Base-by-base conservation (phyloP, 2,797 vertebrate species). In the Harpagifer antarcticus region DNA sequence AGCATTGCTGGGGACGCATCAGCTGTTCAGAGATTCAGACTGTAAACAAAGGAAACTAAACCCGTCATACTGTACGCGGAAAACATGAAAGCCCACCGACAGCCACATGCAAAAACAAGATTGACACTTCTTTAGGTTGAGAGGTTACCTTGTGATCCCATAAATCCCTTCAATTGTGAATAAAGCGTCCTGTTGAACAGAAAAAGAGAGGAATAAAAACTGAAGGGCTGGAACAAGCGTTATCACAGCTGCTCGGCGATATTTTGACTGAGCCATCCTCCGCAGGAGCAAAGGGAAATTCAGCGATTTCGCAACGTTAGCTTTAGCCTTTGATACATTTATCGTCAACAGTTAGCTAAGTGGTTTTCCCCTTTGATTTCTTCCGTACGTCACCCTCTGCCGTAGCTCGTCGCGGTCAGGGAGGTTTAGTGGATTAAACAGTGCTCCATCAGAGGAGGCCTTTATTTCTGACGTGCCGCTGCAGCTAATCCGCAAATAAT, bases 61-160 rank as follows among this genome's bases (percentile, higher is more conserved):
- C 11, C 59, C 15, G 49, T 80, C 62, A 72, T 10, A 37, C 33
- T 37, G 33, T 37, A 57, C 45, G 68, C 58, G 43, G 23, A 69
- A 27, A 55, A 71, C 67, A 73, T 0, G 10, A 63, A n/a, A 74
- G 65, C n/a, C 17, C 8, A 43, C 3, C 45, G 48, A 78, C 82
- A 79, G 45, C 17, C 54, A 17, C 59, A 75, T 52, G 59, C 63
- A 71, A 70, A 68, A 74, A 78, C 64, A 73, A 62, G 33, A 64
- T 20, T 43, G 64, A 70, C 56, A 82, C 59, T 52, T 57, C 3
- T 60, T 20, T 1, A 1, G 23, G 47, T 4, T 23, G 31, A 55
- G n/a, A 43, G 12, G 56, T 94, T 94, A 96, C 95, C 95, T 95
- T 94, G 94, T 89, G 95, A 95, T 91, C 95, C 95, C 95, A 96